Evolutionary conservation across 2,888 invertebrate genomes (phyloP), one percentile per base, ranked within the genome.

Genomic region (Mimas tiliae): DNA sequence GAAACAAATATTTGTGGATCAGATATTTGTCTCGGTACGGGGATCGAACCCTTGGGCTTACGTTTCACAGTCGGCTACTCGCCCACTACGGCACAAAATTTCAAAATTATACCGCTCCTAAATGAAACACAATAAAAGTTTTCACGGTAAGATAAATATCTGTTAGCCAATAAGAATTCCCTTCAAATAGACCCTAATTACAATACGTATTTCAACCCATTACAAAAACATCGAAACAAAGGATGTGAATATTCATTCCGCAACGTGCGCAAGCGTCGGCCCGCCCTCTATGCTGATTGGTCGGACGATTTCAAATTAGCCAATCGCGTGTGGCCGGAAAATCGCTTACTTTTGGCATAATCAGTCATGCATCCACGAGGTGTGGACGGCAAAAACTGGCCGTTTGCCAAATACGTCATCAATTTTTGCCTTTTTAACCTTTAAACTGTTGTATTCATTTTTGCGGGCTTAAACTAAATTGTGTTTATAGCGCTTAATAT

Each of bases 341-440:
- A 82, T 74, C 74, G 88, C 89, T 86, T 91, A 90, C 90, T 90
- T 93, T 92, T 88, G 91, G 91, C 90, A 90, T 90, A 92, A 93
- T 93, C 92, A 92, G 92, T 91, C 92, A 92, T 89, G 91, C 89
- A 82, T 83, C 75, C 72, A 66, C n/a, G 52, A 66, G 63, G 63
- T 66, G 66, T 63, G 45, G 19, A 47, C 33, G 33, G 63, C 47
- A 66, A 63, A 52, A 63, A 66, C 50, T 48, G 58, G 58, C 38
- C 12, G 19, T 38, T 42, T 58, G 58, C 58, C 58, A 58, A 58
- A 4, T 11, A 2, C n/a, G 38, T 42, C 58, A 42, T 38, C 42
- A 42, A 11, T 52, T 38, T 58, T 12, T 11, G 19, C 42, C 58
- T 58, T 58, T 58, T 58, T 42, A 42, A 16, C 52, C 19, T 16